These are phyloP conservation scores for Xiphophorus couchianus DNA, from an alignment of 2,113 vertebrate species.

Conservation along the genomic window DNA sequence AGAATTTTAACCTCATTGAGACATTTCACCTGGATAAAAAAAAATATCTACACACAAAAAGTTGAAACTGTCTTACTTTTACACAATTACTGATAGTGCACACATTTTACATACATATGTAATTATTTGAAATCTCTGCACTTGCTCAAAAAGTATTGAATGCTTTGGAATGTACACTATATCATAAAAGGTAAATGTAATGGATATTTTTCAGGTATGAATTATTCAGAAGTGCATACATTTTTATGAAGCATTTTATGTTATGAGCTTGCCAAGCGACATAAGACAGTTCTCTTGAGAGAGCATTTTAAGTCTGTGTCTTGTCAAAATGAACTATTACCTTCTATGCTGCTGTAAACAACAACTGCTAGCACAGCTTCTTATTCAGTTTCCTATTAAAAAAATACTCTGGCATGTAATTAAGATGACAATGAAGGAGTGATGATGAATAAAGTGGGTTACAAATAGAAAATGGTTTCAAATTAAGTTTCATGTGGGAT, in stretches of 20 bases:
- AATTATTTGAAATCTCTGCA: background rate
- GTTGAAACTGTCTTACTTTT: background rate
- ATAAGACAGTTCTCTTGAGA: background rate
- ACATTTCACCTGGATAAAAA: background rate
- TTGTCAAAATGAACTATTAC: slow-evolving; percentile 20
- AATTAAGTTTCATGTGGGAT: background rate
- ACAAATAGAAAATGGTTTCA: background rate
- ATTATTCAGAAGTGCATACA: background rate
- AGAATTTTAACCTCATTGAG: background rate
- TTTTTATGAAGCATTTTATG: slow-evolving; percentile 13
- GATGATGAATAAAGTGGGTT: background rate
- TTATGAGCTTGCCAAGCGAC: slow-evolving; percentile 11
- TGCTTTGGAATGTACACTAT: too few species aligned
- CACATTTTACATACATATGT: background rate
- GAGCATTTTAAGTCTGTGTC: background rate
- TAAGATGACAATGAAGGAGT: background rate
- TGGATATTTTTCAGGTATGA: slow-evolving; percentile 4
- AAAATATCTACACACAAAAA: background rate
- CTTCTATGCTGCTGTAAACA: background rate
- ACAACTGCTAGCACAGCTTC: background rate
- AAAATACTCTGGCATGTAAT: background rate
- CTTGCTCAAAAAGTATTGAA: background rate
- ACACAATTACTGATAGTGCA: background rate
- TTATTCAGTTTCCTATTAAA: slow-evolving; percentile 7
- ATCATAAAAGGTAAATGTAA: slow-evolving; percentile 4